Base-by-base conservation (phyloP, 2,888 invertebrate genomes). In the Leptopterna dolabrata region DNA sequence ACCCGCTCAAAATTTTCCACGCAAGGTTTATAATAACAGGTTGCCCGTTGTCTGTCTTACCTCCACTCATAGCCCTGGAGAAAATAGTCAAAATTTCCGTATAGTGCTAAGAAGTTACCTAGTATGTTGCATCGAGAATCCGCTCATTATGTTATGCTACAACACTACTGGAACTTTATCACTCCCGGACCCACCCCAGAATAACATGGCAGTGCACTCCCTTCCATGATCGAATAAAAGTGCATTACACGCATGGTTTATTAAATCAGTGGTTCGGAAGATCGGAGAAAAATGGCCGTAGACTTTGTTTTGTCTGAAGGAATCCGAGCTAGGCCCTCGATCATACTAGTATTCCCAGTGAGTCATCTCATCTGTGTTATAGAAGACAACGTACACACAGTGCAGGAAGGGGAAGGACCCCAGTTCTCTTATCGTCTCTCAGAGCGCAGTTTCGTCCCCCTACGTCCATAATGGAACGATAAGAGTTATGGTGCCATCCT, bases 301-400 rank as follows among this genome's bases (percentile, higher is more conserved):
- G 63, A 63, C 63, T 24, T 63, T 63, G 63, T 63, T 63, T 63
- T 63, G 24, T 63, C 24, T 63, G 63, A 19, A 63, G 63, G 63
- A 63, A 63, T 63, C 63, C 9, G 24, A 24, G 63, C 63, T n/a
- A 63, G 63, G 63, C 73, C 30, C 73, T 76, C 73, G 41, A 76
- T 76, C 73, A 76, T 36, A n/a, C 73, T 76, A n/a, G 14, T 76
- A 41, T 76, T 76, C 73, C 73, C 36, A 4, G 73, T 76, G 73
- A 76, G 41, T 76, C 73, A 76, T 36, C 36, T 14, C 36, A 41
- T 76, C 73, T 16, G 73, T 76, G 73, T 76, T 41, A 76, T 63
- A 63, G 24, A 24, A 63, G 63, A 63, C 55, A 55, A 55, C 55
- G 55, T 55, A 16, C 55, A 19, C 55, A 19, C 63, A 63, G 11